These are phyloP conservation scores for Amphibalanus amphitrite DNA, from an alignment of 1,140 invertebrate species.

Conservation along the genomic window DNA sequence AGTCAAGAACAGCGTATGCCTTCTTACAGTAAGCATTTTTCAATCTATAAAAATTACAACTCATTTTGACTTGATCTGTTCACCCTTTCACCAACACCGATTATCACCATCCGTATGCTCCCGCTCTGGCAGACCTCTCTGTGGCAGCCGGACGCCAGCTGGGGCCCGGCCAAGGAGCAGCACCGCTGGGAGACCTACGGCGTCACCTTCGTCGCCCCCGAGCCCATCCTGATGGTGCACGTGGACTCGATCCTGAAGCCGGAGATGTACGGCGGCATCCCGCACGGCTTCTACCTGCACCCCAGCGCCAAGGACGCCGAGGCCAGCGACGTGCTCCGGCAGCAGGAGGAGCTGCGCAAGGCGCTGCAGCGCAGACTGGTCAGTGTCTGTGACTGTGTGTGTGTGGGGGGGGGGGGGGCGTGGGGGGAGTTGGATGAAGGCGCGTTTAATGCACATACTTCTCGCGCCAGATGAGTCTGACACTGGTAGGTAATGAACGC, in stretches of 20 bases:
- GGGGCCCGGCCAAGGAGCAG: not conserved
- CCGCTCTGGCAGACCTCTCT: not conserved
- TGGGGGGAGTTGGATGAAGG: too few relatives aligned
- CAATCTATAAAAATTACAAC: too few relatives aligned
- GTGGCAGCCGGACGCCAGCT: not conserved
- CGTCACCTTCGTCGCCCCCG: not conserved
- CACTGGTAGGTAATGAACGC: too few relatives aligned
- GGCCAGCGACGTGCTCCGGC: not conserved
- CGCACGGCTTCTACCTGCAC: not conserved
- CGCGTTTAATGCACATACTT: too few relatives aligned
- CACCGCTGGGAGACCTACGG: conserved; percentile 1
- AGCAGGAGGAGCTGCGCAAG: not conserved
- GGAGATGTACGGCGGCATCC: not conserved
- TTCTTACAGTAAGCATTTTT: too few relatives aligned
- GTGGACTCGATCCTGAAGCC: not conserved
- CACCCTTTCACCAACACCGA: too few relatives aligned
- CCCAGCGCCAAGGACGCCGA: not conserved
- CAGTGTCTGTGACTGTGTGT: not conserved
- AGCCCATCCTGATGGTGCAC: conserved; percentile 1
- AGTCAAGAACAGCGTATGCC: too few relatives aligned
- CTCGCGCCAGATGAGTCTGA: too few relatives aligned
- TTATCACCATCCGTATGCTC: too few relatives aligned
- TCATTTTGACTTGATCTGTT: too few relatives aligned
- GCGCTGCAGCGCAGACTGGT: not conserved
- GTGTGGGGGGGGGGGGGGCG: too few relatives aligned